These are phyloP conservation scores for Chrysolina americana DNA, from an alignment of 2,888 invertebrate genomes.

Conservation along the genomic window DNA sequence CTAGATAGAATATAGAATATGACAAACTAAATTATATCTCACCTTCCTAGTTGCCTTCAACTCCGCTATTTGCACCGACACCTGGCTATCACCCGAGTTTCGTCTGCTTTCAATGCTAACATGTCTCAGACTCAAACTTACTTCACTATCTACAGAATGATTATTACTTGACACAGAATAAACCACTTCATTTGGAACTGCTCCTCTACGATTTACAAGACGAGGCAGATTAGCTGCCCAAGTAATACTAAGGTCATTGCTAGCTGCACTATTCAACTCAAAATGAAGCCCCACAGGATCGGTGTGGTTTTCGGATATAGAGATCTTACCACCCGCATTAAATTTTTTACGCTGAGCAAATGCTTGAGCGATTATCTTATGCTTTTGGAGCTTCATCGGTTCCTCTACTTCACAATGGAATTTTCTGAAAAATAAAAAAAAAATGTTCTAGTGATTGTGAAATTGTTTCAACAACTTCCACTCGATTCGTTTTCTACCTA, in stretches of 20 bases:
- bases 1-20: no score
- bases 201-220: slow-evolving; percentile 87
- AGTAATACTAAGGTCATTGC: slow-evolving; percentile 89
- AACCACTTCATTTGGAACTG: slow-evolving; percentile 77
- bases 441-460: no score
- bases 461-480: no score
- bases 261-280: slow-evolving; percentile 80
- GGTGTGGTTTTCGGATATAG: slow-evolving; percentile 89
- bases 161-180: slow-evolving; percentile 72
- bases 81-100: slow-evolving; percentile 90
- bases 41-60: slow-evolving; percentile 82
- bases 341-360: slow-evolving; percentile 90
- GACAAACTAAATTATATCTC: background rate
- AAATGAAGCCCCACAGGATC: slow-evolving; percentile 91
- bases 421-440: slow-evolving; percentile 72
- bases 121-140: slow-evolving; percentile 85
- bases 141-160: slow-evolving; percentile 71
- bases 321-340: slow-evolving; percentile 86
- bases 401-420: slow-evolving; percentile 79
- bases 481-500: no score
- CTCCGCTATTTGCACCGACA: slow-evolving; percentile 88
- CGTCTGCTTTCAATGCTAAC: slow-evolving; percentile 89
- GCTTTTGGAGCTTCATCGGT: slow-evolving; percentile 84
- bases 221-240: slow-evolving; percentile 94
- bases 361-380: slow-evolving; percentile 92